Evolutionary conservation across 2,888 invertebrate species (phyloP), one percentile per base, ranked within the genome.

Genomic region (Lepetodrilus schrolli): DNA sequence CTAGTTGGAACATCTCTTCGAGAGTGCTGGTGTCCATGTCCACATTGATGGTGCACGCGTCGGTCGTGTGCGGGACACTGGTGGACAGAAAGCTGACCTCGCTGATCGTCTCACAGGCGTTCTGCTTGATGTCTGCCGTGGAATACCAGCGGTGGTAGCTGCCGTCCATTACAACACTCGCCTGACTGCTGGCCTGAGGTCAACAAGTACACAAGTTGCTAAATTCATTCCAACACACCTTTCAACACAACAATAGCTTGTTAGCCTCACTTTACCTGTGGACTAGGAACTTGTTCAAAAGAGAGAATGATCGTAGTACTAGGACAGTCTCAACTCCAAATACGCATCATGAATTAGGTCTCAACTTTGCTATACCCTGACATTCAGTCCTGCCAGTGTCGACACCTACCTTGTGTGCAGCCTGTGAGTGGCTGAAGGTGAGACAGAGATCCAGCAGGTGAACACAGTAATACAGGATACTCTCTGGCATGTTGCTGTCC

Each of bases 361-460:
- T n/a, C n/a, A n/a, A n/a, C n/a, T n/a, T n/a, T n/a, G n/a, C n/a
- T n/a, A n/a, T n/a, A n/a, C n/a, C n/a, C n/a, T n/a, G n/a, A n/a
- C n/a, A n/a, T n/a, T n/a, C n/a, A n/a, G n/a, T n/a, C n/a, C n/a
- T n/a, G n/a, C n/a, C 1, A 38, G 38, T 2, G 21, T 17, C 1
- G 10, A 5, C 38, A 43, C 58, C 21, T 50, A 78, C 78, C 78
- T 68, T 74, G 21, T 68, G 38, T n/a, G 13, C 49, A 21, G 72
- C 36, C 26, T 76, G 65, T 70, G 70, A 17, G 47, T 78, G 72
- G 72, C 75, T 3, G 88, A 87, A 77, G 87, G 84, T 73, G 92
- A 93, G 5, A 96, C 93, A 36, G 90, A 96, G 94, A 90, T 96
- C 95, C 77, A 98, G 92, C 74, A 98, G 93, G 90, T 96, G 97